Percentiles rank a stretch among this genome's conserved stretches.
phyloP scores from a whole-genome alignment of 2,888 invertebrate genomes.

The Cyaniris semiargus region DNA sequence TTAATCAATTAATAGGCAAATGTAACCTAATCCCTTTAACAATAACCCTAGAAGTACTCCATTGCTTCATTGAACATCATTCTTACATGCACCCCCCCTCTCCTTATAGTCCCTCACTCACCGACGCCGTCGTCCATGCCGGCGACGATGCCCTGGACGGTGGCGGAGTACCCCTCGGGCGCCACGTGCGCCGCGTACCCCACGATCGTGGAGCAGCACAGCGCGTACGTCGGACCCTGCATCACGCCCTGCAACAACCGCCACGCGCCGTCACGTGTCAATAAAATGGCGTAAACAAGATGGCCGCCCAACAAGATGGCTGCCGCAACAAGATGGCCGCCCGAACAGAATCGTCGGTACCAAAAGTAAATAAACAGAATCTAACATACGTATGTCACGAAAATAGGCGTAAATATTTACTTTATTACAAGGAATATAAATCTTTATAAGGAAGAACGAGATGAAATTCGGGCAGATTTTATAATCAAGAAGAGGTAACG shows the following conservation, averaged over 20 bases:
- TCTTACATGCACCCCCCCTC: neutral
- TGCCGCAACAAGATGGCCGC: too few species aligned
- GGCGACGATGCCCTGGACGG: conserved; percentile 91
- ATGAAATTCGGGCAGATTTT: too few species aligned
- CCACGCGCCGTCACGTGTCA: neutral
- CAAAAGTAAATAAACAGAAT: too few species aligned
- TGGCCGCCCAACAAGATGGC: neutral
- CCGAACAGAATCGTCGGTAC: too few species aligned
- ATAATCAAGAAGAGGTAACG: too few species aligned
- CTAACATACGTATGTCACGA: too few species aligned
- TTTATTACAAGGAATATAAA: too few species aligned
- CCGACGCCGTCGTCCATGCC: conserved; percentile 94
- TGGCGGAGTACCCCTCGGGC: conserved; percentile 88
- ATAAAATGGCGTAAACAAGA: neutral
- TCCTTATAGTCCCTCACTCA: conserved; percentile 52
- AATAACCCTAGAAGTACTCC: neutral
- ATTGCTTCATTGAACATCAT: neutral
- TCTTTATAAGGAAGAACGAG: too few species aligned
- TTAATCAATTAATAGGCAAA: too few species aligned
- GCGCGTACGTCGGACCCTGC: conserved; percentile 93
- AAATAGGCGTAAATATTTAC: too few species aligned
- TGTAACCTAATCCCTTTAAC: too few species aligned
- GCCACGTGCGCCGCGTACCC: conserved; percentile 84
- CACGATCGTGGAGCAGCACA: conserved; percentile 91
- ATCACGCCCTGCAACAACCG: conserved; percentile 78